Evolutionary conservation across 2,113 vertebrate species (phyloP).

Genomic region (Todiramphus chloris): DNA sequence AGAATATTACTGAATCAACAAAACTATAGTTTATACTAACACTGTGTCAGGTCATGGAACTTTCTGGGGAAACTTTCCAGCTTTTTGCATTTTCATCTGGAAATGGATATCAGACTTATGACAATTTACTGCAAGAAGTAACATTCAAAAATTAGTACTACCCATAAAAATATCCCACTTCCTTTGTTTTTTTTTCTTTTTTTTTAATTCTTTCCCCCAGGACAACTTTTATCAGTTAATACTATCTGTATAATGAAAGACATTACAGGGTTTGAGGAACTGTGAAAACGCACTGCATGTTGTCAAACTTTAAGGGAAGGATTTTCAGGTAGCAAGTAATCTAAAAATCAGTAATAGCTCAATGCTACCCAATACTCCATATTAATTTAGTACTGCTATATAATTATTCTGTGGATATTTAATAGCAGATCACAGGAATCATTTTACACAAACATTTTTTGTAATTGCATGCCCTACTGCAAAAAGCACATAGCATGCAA

Average conservation of each 20-base stretch:
- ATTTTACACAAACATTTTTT: neutral
- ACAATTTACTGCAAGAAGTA: neutral
- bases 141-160: neutral
- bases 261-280: neutral
- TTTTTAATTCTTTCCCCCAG: neutral
- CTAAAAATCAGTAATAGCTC: neutral
- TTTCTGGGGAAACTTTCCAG: neutral
- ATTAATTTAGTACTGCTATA: neutral
- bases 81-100: neutral
- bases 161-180: neutral
- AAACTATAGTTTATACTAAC: neutral
- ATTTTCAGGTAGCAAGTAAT: neutral
- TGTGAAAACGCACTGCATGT: neutral
- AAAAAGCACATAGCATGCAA: neutral
- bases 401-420: neutral
- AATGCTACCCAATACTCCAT: neutral
- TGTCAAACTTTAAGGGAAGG: neutral
- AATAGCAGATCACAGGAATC: neutral
- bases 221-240: neutral
- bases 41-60: neutral
- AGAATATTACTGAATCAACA: neutral
- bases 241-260: neutral
- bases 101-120: neutral
- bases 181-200: fast-evolving
- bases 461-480: neutral